Percentiles rank a stretch among this genome's conserved stretches.
These are phyloP conservation scores for Eretmochelys imbricata DNA, from an alignment of 2,113 vertebrate genomes.

Conservation along the genomic window DNA sequence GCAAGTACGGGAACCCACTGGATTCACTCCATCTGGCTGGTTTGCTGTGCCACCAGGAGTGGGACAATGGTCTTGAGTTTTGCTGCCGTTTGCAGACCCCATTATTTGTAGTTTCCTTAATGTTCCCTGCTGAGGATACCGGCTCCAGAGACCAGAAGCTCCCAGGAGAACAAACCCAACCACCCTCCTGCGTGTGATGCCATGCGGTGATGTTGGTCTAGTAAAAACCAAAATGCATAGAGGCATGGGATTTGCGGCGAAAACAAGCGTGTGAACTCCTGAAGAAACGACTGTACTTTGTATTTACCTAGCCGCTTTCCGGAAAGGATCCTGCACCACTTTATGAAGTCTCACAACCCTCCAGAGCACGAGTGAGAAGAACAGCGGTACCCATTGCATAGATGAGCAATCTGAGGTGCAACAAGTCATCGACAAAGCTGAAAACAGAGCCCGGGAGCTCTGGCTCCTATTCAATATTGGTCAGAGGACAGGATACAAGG, in stretches of 20 bases:
- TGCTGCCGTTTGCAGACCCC: accelerated
- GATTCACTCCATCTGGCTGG: neutral
- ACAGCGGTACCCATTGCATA: neutral
- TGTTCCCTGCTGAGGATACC: neutral
- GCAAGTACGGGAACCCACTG: neutral
- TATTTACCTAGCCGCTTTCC: neutral
- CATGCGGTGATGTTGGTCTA: neutral
- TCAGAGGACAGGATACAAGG: neutral
- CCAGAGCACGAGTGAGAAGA: accelerated
- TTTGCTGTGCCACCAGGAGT: neutral
- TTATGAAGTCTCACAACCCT: neutral
- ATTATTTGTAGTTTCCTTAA: accelerated
- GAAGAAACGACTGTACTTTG: accelerated
- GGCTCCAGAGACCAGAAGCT: neutral
- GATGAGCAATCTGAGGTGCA: neutral
- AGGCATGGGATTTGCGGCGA: neutral
- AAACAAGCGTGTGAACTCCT: accelerated
- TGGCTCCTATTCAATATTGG: neutral
- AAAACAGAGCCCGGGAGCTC: neutral
- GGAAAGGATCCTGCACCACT: neutral
- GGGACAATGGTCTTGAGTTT: accelerated
- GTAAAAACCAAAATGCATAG: neutral
- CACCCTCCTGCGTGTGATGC: accelerated
- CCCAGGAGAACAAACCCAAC: neutral
- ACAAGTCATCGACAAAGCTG: neutral